These are phyloP conservation scores for Drosophila murphyi DNA, from an alignment of 1,140 invertebrate species.

Conservation along the genomic window DNA sequence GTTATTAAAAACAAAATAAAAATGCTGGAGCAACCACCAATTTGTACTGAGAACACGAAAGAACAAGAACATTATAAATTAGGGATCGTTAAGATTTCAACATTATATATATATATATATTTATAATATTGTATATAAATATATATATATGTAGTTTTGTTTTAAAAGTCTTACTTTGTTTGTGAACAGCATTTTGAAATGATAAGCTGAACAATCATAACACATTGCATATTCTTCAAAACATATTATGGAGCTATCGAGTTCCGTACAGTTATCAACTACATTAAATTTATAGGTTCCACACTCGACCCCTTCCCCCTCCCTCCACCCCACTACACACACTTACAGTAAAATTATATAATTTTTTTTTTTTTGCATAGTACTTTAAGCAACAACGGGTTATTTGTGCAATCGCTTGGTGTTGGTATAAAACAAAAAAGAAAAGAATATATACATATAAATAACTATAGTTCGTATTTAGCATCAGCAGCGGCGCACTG, in stretches of 20 bases:
- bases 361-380: conserved; percentile 66
- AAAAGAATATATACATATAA: conserved; percentile 22
- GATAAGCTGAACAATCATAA: conserved; percentile 14
- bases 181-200: conserved; percentile 60
- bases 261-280: too few species aligned
- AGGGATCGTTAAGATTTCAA: neutral
- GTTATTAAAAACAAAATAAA: neutral
- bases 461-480: neutral
- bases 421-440: conserved; percentile 67
- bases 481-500: neutral
- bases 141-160: conserved; percentile 29
- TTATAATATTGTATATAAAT: conserved; percentile 10
- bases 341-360: conserved; percentile 32
- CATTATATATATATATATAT: conserved; percentile 3
- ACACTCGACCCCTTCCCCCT: neutral
- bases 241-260: neutral
- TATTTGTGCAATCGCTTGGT: conserved; percentile 84
- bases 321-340: conserved; percentile 5
- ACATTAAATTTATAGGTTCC: conserved; percentile 1
- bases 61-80: neutral
- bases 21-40: conserved; percentile 28
- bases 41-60: conserved; percentile 40
- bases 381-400: conserved; percentile 83
- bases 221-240: neutral
- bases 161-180: conserved; percentile 37